Base-by-base conservation (phyloP, 1,140 invertebrate species). In the Brachionus sp. region DNA sequence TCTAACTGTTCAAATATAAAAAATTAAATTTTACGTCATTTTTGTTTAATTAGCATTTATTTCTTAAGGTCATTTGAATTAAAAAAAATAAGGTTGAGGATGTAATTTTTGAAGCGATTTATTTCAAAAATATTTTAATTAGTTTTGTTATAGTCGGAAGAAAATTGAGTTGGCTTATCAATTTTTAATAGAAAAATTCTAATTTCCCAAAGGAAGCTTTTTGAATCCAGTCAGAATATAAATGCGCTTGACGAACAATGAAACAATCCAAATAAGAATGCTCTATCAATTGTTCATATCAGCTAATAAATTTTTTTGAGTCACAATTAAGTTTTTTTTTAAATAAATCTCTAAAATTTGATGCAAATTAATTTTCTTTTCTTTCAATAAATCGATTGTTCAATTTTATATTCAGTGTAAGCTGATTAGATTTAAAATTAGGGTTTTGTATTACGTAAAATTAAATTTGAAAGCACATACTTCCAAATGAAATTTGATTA, bases 121-220 rank as follows among this genome's bases (percentile, higher is more conserved):
- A 57, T 57, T 57, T 19, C 50, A 19, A 57, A 57, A 50, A n/a
- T n/a, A 50, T 19, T 57, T 57, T 57, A 57, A 57, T 57, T 57
- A 57, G 16, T 57, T 57, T 19, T 19, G 50, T 57, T 57, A 19
- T 23, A 57, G 0, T 57, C 50, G 50, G 50, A 57, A 57, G 50
- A 25, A 57, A 57, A 57, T 57, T 57, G 50, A 57, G 50, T 57
- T 57, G 50, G 50, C 50, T 57, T n/a, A 57, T 19, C 16, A 57
- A 57, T 19, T 57, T 57, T 25, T 57, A 66, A 33, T 33, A 37
- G 33, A 66, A 66, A 66, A 66, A 66, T 33, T 33, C 25, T 37
- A 66, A 66, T 66, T 66, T 66, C 64, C 64, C 64, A 37, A 66
- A 66, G 64, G 64, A 66, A 66, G 64, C 33, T 66, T 57, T 57